Evolutionary conservation across 2,797 vertebrate genomes (phyloP).

Genomic region (Megaceryle alcyon): DNA sequence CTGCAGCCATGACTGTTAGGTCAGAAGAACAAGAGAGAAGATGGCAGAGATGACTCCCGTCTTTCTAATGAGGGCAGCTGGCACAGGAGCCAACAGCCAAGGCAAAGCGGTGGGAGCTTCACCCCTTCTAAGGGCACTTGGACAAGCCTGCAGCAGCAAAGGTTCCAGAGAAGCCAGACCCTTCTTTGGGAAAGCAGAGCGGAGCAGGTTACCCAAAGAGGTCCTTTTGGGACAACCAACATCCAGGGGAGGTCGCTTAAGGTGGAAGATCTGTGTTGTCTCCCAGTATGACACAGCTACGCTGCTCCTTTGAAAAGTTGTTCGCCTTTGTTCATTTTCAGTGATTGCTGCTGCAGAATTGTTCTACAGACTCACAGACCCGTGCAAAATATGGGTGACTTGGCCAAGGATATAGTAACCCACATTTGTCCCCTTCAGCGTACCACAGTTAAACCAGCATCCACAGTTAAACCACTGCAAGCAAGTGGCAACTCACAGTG

Average conservation of each 20-base stretch:
- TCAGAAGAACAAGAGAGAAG: not conserved
- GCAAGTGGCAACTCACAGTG: not conserved
- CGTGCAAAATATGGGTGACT: not conserved
- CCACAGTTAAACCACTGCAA: not conserved
- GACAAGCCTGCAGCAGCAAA: not conserved
- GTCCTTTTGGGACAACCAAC: not conserved
- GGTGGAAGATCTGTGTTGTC: not conserved
- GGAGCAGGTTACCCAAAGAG: not conserved
- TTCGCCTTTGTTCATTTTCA: rapidly evolving
- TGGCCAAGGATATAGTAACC: not conserved
- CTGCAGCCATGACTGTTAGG: rapidly evolving
- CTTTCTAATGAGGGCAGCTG: not conserved
- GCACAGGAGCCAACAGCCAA: not conserved
- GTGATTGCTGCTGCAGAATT: not conserved
- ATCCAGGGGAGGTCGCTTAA: not conserved
- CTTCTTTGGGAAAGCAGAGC: not conserved
- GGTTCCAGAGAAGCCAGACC: not conserved
- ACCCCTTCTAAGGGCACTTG: not conserved
- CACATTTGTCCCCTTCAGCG: not conserved
- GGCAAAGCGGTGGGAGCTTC: not conserved
- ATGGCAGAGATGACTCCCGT: not conserved
- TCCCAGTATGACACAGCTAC: not conserved
- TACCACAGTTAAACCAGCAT: not conserved
- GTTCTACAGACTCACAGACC: not conserved
- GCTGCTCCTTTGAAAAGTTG: not conserved